Base-by-base conservation (phyloP, 1,140 invertebrate genomes). In the Lasioglossum albipes region DNA sequence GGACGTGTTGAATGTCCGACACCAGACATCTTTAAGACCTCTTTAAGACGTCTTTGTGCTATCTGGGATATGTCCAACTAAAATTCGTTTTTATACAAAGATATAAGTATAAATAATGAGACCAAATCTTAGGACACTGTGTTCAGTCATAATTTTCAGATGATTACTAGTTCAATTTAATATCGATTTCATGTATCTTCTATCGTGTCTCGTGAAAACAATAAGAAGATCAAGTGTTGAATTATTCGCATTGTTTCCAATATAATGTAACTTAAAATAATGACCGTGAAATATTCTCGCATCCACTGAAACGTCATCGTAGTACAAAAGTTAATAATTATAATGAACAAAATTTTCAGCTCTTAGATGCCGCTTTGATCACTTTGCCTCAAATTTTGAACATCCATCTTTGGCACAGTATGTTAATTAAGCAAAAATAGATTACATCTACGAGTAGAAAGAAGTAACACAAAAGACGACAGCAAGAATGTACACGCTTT, bases 331-430 rank as follows among this genome's bases (percentile, higher is more conserved):
- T 41, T 81, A 80, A 84, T 83, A 27, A 41, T 81, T 61, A 61
- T 52, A 84, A 82, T 83, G 82, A 87, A 89, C 83, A 86, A 90
- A 89, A 84, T 85, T 77, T 84, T 76, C 81, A 90, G 77, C 76
- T 77, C 57, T 45, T 77, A 86, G 83, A 72, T 83, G 67, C 84
- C 69, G 81, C 80, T 69, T 75, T 76, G 57, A 89, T 89, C 69
- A 86, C 75, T 75, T 85, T 79, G 82, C 79, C 84, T 86, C 74
- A 89, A 91, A 91, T 90, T 91, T 91, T 90, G 89, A 90, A 91
- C 89, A 90, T 90, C 86, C 85, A 91, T 91, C 90, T 91, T 91
- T 91, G 90, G 90, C 90, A 91, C 90, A 89, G 84, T 90, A 84
- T 87, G 59, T 87, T 86, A 82, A 82, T 87, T 87, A 86, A 87